Base-by-base conservation (phyloP, 2,888 invertebrate genomes). In the Conistra vaccinii region DNA sequence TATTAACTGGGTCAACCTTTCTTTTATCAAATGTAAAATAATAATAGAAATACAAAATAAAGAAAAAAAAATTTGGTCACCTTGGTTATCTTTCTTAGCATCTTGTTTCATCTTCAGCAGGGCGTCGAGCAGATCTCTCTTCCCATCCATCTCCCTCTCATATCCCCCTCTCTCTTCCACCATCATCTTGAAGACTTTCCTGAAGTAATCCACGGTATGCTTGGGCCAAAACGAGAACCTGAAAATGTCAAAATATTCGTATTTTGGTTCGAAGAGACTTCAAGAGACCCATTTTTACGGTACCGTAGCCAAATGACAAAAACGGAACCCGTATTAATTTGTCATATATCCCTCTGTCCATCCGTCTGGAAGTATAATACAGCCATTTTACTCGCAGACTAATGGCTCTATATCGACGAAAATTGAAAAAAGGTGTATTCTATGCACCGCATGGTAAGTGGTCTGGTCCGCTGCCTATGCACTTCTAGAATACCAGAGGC, bases 211-310 rank as follows among this genome's bases (percentile, higher is more conserved):
- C 0, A 85, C 89, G 0, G 92, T 83, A 0, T 88, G 57, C 42
- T 90, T 91, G 0, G 95, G 94, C 79, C 94, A 94, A 0, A 94
- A 85, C 1, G 88, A 86, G 51, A 95, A 94, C 35, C 95, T 95
- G 85, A 5, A 77, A 78, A 45, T 17, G 1, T 26, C 0, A 58
- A 2, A 17, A 57, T 48, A 48, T n/a, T 23, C 20, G 55, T 51
- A n/a, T 51, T 10, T n/a, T 51, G 6, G 20, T 20, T 62, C 20
- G 42, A 51, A 20, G 20, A 20, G 17, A 29, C 26, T 62, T 17
- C 26, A 51, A 20, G 20, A 20, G 17, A 29, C 26, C 17, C 17
- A 57, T 57, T 57, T 29, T 20, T 57, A 10, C n/a, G 53, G n/a
- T 53, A n/a, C 4, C 10, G 23, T 51, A 3, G 10, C 9, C n/a